phyloP scores from a whole-genome alignment of 2,888 invertebrate species.

The Lasioglossum villosulum region DNA sequence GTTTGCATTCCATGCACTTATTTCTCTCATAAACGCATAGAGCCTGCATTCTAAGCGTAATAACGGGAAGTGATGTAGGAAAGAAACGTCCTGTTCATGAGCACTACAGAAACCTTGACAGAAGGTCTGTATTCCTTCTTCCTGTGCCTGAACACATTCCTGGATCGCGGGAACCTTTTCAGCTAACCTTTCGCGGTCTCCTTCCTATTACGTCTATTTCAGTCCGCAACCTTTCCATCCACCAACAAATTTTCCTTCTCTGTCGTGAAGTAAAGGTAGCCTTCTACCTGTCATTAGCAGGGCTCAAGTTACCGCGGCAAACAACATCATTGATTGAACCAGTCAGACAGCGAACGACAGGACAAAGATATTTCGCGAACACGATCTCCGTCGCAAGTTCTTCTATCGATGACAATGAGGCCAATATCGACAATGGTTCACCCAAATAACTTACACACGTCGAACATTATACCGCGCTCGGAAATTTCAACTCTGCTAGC shows the following conservation, averaged over 20 bases:
- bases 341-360: neutral
- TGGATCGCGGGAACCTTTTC: neutral
- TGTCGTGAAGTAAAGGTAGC: conserved; percentile 38
- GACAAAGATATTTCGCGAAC: neutral
- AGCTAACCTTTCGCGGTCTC: conserved; percentile 25
- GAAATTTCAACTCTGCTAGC: neutral
- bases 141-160: neutral
- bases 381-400: neutral
- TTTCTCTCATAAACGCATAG: neutral
- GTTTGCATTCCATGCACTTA: no score
- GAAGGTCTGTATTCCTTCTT: neutral
- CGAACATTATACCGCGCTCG: neutral
- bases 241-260: conserved; percentile 35
- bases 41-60: neutral
- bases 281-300: conserved; percentile 30
- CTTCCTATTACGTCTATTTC: conserved; percentile 35
- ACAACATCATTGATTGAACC: conserved; percentile 6
- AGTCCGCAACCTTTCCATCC: conserved; percentile 38
- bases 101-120: neutral
- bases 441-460: neutral
- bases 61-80: neutral
- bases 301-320: conserved; percentile 21
- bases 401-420: neutral
- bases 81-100: neutral
- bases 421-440: neutral